Evolutionary conservation across 1,140 invertebrate genomes (phyloP), one percentile per base, ranked within the genome.

Genomic region (Aphidius ervi): DNA sequence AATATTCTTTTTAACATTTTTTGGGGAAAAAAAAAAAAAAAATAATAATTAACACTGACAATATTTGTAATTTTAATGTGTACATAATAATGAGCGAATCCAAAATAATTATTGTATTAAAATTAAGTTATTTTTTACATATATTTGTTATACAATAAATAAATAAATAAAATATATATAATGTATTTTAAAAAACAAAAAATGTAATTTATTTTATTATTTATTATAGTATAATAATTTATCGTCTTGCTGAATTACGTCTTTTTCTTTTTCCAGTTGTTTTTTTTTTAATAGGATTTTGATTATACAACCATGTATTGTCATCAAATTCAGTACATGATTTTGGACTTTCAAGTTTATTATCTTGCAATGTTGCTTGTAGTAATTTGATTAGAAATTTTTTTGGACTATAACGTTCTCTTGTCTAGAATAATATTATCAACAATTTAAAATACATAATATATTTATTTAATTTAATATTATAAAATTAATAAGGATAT

Each of bases 371-470:
- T 41, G 39, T 6, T 48, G 20, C 41, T 9, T 47, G 16, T 9
- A 7, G 16, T 4, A 43, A 9, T 31, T 23, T 37, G 5, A 9
- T 47, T 6, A 61, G 48, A 6, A 61, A 20, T 20, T 10, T 46
- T 20, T 48, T 45, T 10, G 59, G 59, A 56, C 50, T 61, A 46
- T 49, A 61, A 5, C 20, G 54, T 8, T 46, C 54, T 20, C 46
- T 46, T 9, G 20, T 39, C 23, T 52, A 16, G 16, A 16, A 16
- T 16, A 16, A 16, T 16, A 16, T 16, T 16, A 16, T 16, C 16
- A 16, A 16, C 16, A 16, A 16, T 16, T 16, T 16, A 16, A 16
- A 16, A 16, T 16, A 16, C 16, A 16, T 1, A 16, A 16, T 16
- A 16, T 43, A 43, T 7, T 43, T 43, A 6, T 43, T 9, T 43